These are phyloP conservation scores for Drosophila pachea DNA, from an alignment of 1,140 invertebrate species.

Conservation along the genomic window DNA sequence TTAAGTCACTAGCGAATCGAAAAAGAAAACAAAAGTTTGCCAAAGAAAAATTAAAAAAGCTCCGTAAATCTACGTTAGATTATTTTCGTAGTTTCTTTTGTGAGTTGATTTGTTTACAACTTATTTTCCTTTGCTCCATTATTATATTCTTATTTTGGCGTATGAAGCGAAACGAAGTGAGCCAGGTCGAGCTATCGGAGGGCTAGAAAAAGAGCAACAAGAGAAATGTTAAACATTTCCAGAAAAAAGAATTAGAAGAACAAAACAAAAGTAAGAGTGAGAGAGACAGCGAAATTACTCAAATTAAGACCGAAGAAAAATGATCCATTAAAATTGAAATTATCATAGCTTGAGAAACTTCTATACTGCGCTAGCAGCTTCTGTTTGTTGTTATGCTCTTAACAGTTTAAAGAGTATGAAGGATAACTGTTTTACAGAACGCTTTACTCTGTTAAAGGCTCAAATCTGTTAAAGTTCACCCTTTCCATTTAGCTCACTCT, in stretches of 20 bases:
- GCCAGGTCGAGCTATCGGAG: conserved; percentile 50
- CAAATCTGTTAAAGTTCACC: not conserved
- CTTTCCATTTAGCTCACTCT: not conserved
- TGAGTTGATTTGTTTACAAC: conserved; percentile 75
- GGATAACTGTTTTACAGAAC: too few species aligned
- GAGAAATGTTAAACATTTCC: conserved; percentile 33
- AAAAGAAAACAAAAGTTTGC: conserved; percentile 5
- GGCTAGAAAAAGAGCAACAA: conserved; percentile 42
- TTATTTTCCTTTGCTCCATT: conserved; percentile 55
- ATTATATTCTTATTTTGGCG: conserved; percentile 40
- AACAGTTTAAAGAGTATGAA: too few species aligned
- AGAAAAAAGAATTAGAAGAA: conserved; percentile 59
- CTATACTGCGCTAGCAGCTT: too few species aligned
- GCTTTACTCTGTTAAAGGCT: not conserved
- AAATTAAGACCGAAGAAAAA: not conserved
- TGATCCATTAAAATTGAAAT: conserved; percentile 17
- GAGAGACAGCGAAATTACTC: not conserved
- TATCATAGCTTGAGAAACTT: too few species aligned
- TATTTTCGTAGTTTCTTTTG: conserved; percentile 78
- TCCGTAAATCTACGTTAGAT: conserved; percentile 71
- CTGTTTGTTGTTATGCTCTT: too few species aligned
- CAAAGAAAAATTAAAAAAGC: conserved; percentile 24
- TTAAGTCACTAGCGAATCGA: conserved; percentile 43
- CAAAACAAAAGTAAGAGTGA: conserved; percentile 53
- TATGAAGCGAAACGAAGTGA: conserved; percentile 46